Percentiles rank a stretch among this genome's conserved stretches.
Conservation (phyloP, 2,797 vertebrate genomes). For the Lagodon rhomboides region DNA sequence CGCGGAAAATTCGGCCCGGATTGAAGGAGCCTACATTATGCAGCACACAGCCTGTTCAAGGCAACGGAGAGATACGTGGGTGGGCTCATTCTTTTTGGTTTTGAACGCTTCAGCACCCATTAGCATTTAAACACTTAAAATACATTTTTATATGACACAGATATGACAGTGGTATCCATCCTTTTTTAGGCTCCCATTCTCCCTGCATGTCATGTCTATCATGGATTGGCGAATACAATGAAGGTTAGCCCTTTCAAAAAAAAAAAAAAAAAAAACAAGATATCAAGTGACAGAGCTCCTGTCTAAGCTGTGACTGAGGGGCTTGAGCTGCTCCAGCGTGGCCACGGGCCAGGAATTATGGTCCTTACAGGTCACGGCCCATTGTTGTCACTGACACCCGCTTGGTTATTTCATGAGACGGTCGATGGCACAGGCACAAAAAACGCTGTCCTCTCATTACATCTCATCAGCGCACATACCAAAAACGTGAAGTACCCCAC, state of each 20-base stretch:
- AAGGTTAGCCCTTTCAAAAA: constrained; percentile 45
- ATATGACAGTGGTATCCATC: neutral
- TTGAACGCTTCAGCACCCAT: too few species aligned
- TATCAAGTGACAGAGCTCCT: constrained; percentile 70
- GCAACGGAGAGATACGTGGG: too few species aligned
- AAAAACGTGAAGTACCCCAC: constrained; percentile 53
- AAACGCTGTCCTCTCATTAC: constrained; percentile 46
- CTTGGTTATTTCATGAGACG: constrained; percentile 67
- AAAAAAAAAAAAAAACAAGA: constrained; percentile 13
- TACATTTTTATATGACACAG: too few species aligned
- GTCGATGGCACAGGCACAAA: constrained; percentile 60
- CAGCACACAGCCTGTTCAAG: too few species aligned
- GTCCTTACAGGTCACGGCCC: constrained; percentile 66
- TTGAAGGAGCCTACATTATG: too few species aligned
- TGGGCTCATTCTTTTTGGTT: too few species aligned
- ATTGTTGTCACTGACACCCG: constrained; percentile 73
- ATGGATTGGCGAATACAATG: constrained; percentile 38
- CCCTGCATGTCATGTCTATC: constrained; percentile 26
- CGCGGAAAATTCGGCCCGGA: too few species aligned
- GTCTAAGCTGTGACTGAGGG: constrained; percentile 56
- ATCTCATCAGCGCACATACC: constrained; percentile 57
- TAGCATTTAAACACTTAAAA: too few species aligned
- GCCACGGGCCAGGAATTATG: constrained; percentile 64
- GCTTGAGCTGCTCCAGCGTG: constrained; percentile 59
- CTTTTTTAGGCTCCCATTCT: constrained; percentile 13